Percentiles rank a stretch among this genome's conserved stretches.
Evolutionary conservation across 2,888 invertebrate species (phyloP).

Genomic region (Lobophora halterata): DNA sequence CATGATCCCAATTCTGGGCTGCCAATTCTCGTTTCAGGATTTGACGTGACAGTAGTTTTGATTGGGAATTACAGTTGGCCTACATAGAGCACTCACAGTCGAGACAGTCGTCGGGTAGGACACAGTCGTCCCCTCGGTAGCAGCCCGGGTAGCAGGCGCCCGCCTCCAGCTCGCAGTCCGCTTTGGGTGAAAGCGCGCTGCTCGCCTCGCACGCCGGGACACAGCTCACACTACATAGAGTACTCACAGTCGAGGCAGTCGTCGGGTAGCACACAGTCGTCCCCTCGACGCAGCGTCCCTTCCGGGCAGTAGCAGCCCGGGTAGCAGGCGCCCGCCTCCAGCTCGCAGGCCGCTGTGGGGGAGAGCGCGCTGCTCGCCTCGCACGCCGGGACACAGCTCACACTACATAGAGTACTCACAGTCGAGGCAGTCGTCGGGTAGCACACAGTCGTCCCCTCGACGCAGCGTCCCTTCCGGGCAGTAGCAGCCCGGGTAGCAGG

Average conservation of each 20-base stretch:
- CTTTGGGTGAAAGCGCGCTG: no score
- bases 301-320: constrained; percentile 3
- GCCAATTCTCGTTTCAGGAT: no score
- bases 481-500: constrained; percentile 2
- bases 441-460: background rate
- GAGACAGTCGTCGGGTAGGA: constrained; percentile 83
- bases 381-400: constrained; percentile 91
- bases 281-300: background rate
- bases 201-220: constrained; percentile 87
- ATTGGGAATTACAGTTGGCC: no score
- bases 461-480: background rate
- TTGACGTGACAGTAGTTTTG: no score
- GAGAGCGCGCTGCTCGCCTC: constrained; percentile 78
- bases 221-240: no score
- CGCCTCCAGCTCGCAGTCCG: no score
- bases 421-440: no score
- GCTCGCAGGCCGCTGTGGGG: no score
- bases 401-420: no score
- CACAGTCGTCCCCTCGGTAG: constrained; percentile 78
- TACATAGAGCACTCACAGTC: constrained; percentile 80
- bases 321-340: no score
- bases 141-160: constrained; percentile 32
- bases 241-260: no score
- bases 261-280: background rate
- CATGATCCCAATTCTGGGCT: no score